Conservation (phyloP, 92 coral and sea anemone genomes). For the Hydrozoanthus gracilis region DNA sequence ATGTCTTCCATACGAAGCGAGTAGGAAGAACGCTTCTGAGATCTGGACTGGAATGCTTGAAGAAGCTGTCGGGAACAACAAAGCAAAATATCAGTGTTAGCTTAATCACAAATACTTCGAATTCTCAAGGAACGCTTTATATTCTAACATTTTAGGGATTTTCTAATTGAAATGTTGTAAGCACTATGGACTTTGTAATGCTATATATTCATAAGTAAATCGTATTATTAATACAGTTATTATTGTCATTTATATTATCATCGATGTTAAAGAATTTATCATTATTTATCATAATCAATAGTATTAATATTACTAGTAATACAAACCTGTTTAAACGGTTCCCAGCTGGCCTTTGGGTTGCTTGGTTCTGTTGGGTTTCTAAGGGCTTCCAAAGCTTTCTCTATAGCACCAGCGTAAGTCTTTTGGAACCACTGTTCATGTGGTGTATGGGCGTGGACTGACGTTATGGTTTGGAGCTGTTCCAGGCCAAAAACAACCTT, state of each 20-base stretch:
- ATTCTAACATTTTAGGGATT: too few relatives aligned
- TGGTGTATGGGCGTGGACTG: conserved; percentile 88
- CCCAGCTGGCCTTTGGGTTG: conserved; percentile 95
- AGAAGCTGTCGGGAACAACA: conserved; percentile 67
- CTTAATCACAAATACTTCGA: too few relatives aligned
- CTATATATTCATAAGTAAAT: too few relatives aligned
- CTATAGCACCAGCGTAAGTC: conserved; percentile 74
- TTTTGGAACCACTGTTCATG: conserved; percentile 98
- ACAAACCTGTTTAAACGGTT: conserved; percentile 92
- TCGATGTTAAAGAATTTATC: too few relatives aligned
- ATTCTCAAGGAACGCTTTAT: too few relatives aligned
- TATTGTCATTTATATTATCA: background rate
- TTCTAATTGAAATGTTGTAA: too few relatives aligned
- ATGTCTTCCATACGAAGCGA: conserved; percentile 88
- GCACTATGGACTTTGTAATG: too few relatives aligned
- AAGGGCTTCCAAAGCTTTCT: conserved; percentile 80
- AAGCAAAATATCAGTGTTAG: background rate
- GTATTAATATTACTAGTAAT: background rate
- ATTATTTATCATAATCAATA: too few relatives aligned
- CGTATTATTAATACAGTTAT: background rate
- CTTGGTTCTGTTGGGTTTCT: conserved; percentile 89
- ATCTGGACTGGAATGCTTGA: conserved; percentile 90
- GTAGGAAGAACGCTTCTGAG: conserved; percentile 93
- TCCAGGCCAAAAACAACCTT: conserved; percentile 96
- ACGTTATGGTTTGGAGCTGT: conserved; percentile 89